Evolutionary conservation across 1,140 invertebrate species (phyloP), one percentile per base, ranked within the genome.

Genomic region (Tribolium castaneum): DNA sequence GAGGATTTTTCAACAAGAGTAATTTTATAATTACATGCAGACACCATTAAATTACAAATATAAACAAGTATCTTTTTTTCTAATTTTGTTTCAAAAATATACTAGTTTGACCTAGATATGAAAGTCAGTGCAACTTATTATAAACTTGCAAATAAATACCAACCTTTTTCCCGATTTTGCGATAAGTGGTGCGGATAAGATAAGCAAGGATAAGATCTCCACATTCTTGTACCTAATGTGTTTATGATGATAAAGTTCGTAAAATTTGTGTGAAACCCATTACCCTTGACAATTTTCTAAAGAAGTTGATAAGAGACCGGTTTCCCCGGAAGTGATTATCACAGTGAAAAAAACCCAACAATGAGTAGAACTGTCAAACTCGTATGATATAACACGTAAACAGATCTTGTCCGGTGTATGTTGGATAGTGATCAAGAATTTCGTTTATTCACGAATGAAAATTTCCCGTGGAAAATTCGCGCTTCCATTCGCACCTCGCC

Each of bases 361-460:
- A 30, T 30, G 25, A 30, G 39, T 45, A 3, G 3, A 10, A 45
- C 7, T 45, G 39, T 45, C 39, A 45, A n/a, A 45, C n/a, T 9
- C 2, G 7, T 10, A 66, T 66, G 59, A 66, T 66, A 66, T 35
- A 66, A 34, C 12, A 66, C 30, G 30, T 34, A 66, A 66, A 66
- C 34, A 66, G 34, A 66, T 66, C 34, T 25, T 12, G 2, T 35
- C 13, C 30, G 25, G 59, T 34, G 13, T 66, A 54, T 35, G 25
- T 73, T 73, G 71, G 71, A 73, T 52, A 54, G 71, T 25, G 45
- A 73, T 73, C 71, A 73, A 73, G 71, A 73, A 73, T 73, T 73
- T 34, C 10, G 52, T 73, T 73, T 51, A 73, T 73, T 51, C 35
- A 66, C 12, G 39, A 51, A 35, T 52, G 19, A 73, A 73, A 73